phyloP scores from a whole-genome alignment of 2,888 invertebrate species.

The Nasonia oneida region DNA sequence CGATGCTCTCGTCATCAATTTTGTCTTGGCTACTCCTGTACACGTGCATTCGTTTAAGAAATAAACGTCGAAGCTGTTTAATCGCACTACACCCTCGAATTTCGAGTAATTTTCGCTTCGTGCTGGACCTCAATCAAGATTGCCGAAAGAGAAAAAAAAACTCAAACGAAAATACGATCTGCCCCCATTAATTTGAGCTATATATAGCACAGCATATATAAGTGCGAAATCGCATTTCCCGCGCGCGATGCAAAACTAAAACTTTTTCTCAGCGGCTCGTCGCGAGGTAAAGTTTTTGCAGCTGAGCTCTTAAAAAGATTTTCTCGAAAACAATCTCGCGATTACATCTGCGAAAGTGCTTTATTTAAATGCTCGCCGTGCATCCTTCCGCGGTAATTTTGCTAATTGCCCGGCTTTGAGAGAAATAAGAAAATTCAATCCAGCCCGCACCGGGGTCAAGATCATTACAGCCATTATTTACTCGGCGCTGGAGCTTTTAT shows the following conservation, averaged over 20 bases:
- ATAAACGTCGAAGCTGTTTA: too few species aligned
- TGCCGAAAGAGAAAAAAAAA: neutral
- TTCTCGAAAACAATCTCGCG: conserved; percentile 55
- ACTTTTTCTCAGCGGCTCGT: neutral
- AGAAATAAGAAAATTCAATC: neutral
- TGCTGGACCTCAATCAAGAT: neutral
- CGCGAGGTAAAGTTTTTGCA: conserved; percentile 24
- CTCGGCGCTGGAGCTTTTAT: too few species aligned
- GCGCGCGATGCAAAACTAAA: conserved; percentile 4
- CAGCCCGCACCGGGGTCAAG: neutral
- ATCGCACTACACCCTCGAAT: too few species aligned
- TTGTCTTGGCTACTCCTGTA: neutral
- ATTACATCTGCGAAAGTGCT: conserved; percentile 24
- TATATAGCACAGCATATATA: neutral
- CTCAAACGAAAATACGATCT: neutral
- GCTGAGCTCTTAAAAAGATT: conserved; percentile 43
- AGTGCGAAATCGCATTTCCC: conserved; percentile 45
- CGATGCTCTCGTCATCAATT: neutral
- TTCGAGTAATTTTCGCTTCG: neutral
- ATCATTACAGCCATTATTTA: conserved; percentile 1
- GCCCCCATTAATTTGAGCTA: neutral
- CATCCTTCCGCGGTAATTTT: conserved; percentile 28
- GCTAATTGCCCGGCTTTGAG: conserved; percentile 43
- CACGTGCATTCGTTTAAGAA: neutral
- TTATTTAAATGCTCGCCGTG: conserved; percentile 33